A percentile compares a stretch with the other conserved stretches of the same genome.
These are phyloP conservation scores for Strix uralensis DNA, from an alignment of 2,113 vertebrate species.

Conservation along the genomic window DNA sequence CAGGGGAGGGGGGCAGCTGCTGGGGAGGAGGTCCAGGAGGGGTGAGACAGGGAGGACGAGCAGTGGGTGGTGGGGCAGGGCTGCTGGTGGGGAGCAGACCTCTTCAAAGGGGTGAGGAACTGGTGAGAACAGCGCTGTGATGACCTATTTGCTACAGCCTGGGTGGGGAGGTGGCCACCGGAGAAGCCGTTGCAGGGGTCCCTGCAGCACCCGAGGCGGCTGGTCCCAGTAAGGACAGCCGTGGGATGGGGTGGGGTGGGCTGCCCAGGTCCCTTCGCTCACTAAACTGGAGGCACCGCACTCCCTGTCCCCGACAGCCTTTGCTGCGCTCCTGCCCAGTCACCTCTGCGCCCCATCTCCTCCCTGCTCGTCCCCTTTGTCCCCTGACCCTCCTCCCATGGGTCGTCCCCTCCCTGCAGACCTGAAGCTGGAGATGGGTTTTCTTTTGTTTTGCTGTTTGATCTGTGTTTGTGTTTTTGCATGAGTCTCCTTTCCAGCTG, in stretches of 20 bases:
- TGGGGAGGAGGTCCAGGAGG: neutral
- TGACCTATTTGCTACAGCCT: fast-evolving
- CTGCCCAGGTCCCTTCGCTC: neutral
- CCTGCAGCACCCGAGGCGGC: neutral
- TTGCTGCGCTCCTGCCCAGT: neutral
- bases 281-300: neutral
- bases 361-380: neutral
- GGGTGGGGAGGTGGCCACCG: neutral
- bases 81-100: neutral
- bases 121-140: fast-evolving
- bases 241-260: no score
- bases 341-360: neutral
- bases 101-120: neutral
- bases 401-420: neutral
- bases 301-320: fast-evolving
- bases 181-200: neutral
- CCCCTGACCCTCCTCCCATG: neutral
- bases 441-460: slow-evolving; percentile 26
- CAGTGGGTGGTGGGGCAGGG: neutral
- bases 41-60: neutral
- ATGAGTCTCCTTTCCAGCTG: slow-evolving; percentile 62
- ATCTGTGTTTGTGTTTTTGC: slow-evolving; percentile 48
- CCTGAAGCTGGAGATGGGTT: neutral
- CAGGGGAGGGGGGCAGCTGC: neutral
- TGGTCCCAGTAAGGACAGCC: neutral